Evolutionary conservation across 2,797 vertebrate species (phyloP), one percentile per base, ranked within the genome.

Genomic region (Enoplosus armatus): DNA sequence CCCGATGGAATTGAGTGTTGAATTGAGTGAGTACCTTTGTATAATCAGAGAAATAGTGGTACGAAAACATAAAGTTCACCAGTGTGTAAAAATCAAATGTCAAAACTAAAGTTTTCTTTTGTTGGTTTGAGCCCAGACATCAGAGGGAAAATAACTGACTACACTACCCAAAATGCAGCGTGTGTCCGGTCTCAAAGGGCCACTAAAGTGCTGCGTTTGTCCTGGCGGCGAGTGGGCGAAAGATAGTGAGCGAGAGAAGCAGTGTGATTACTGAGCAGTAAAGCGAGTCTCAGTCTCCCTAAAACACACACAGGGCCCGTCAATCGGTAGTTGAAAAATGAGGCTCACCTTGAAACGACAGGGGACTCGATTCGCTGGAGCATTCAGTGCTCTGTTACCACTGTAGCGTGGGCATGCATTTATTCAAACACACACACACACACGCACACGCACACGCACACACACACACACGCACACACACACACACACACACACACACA

Each of bases 301-400:
- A 50, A 85, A 79, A 75, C 50, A 53, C n/a, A 29, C 64, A 62
- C 75, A 72, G 9, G 22, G n/a, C 56, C 81, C 18, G 60, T 89
- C 92, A 91, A 90, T 90, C 60, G 77, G 16, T 45, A 15, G 76
- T 12, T 92, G 90, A 94, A 89, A 92, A 91, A 95, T 90, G 85
- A 90, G 91, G 60, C 71, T 93, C 92, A 93, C 93, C 93, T 95
- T 94, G 90, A 92, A 91, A 85, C 33, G 78, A 91, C 92, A 91
- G 77, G 76, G 71, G 85, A 92, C 82, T 85, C 39, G 65, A 90
- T 87, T 88, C 83, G 55, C 80, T 78, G 85, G 86, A 92, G 92
- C 92, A 84, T 91, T 89, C 78, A 80, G 71, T 29, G 60, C 75
- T 90, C 62, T 80, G 88, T 90, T 86, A 66, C 86, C 63, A 77